phyloP scores from a whole-genome alignment of 1,140 invertebrate species.

The Delia radicum region DNA sequence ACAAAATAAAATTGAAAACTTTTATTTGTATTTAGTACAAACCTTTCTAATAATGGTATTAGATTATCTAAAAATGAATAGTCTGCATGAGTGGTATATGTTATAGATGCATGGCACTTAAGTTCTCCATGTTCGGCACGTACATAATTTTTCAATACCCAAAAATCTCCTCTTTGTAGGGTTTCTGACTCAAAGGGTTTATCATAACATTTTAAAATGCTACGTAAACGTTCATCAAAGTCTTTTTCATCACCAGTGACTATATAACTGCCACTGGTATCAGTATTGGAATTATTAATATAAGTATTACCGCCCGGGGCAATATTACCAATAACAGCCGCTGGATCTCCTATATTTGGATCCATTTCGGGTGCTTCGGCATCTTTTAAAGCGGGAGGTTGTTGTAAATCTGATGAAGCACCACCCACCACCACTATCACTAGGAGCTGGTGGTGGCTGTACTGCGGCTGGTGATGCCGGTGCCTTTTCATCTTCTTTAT shows the following conservation, averaged over 20 bases:
- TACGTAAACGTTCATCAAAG: constrained; percentile 47
- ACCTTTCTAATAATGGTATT: constrained; percentile 74
- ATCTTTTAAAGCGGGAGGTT: not conserved
- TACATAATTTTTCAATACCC: constrained; percentile 88
- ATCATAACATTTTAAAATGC: constrained; percentile 65
- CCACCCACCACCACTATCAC: not conserved
- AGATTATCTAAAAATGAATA: constrained; percentile 90
- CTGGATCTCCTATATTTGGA: constrained; percentile 32
- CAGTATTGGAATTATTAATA: constrained; percentile 42
- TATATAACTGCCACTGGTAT: constrained; percentile 38
- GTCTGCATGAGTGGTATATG: constrained; percentile 90
- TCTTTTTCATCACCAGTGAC: constrained; percentile 52
- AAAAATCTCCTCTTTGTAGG: constrained; percentile 81
- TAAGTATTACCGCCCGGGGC: constrained; percentile 30
- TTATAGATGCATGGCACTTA: constrained; percentile 80
- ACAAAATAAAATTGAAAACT: not conserved
- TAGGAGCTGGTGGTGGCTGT: not conserved
- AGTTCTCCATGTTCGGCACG: constrained; percentile 62
- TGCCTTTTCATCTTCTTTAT: not conserved
- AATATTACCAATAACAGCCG: constrained; percentile 42
- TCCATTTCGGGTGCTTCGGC: constrained; percentile 3
- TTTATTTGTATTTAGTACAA: not conserved
- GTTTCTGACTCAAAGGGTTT: constrained; percentile 64
- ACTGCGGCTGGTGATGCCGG: not conserved
- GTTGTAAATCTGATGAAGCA: not conserved